Evolutionary conservation across 2,797 vertebrate species (phyloP).

Genomic region (Hippopotamyrus pictus): DNA sequence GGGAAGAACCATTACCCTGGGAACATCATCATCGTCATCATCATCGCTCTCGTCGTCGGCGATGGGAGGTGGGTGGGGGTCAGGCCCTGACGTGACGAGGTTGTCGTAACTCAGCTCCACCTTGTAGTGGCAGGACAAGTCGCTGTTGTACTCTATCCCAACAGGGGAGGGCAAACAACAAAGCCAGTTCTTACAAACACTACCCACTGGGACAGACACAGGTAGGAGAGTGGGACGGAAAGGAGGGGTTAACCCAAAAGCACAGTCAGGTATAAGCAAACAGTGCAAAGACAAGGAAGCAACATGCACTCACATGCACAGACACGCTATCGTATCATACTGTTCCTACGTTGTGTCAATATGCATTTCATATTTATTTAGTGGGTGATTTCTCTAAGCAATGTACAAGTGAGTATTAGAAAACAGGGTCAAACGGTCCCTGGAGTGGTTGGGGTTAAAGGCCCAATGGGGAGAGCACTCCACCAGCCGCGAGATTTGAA

Average conservation of each 20-base stretch:
- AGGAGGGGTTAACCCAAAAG: background rate
- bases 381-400: background rate
- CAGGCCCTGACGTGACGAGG: conserved; percentile 88
- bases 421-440: background rate
- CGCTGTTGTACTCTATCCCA: conserved; percentile 86
- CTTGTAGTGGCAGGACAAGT: conserved; percentile 89
- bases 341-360: background rate
- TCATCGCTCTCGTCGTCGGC: conserved; percentile 96
- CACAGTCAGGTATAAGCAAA: background rate
- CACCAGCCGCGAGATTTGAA: background rate
- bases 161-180: conserved; percentile 23
- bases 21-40: conserved; percentile 88
- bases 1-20: conserved; percentile 66
- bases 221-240: conserved; percentile 7
- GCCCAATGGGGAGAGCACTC: background rate
- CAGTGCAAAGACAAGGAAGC: background rate
- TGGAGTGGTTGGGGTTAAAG: background rate
- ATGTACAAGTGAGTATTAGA: background rate
- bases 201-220: conserved; percentile 23
- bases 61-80: conserved; percentile 83
- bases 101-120: conserved; percentile 94
- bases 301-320: background rate
- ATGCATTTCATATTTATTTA: background rate
- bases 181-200: conserved; percentile 26
- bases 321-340: background rate